Evolutionary conservation across 35 echinoderm and acorn worm genomes (phyloP), one percentile per base, ranked within the genome.

Genomic region (Amphiura filiformis): DNA sequence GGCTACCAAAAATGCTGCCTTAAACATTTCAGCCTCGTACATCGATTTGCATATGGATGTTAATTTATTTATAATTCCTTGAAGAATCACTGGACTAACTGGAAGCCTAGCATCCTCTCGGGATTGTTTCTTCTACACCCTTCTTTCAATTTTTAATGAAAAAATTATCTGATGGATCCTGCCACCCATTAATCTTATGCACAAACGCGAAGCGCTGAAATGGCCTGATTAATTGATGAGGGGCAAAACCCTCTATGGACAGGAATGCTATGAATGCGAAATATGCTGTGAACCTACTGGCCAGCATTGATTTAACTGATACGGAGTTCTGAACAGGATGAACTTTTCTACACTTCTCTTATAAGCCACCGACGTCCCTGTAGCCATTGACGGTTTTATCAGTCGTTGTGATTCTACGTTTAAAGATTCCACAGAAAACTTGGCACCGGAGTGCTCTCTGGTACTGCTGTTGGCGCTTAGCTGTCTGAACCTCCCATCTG

Each of bases 231-330:
- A 44, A 84, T 84, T 9, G 81, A 47, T 13, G 81, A 20, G 39
- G 78, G 11, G 86, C 75, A 39, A 79, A 80, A 12, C 37, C 26
- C 13, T 32, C 38, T 41, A 77, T 31, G 14, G 76, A 80, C 36
- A 88, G 30, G 32, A 28, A 82, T 44, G 78, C 39, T 47, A 89
- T 70, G 65, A 82, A 89, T 13, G n/a, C 78, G 77, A 32, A 5
- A 89, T 37, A 20, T 89, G 39, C 23, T 32, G 35, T 1, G 64
- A 37, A 28, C 14, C 1, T 15, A 28, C 13, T 1, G 44, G 9
- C 13, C 31, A 31, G 33, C 28, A 2, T 17, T 0, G 39, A 1
- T 20, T 1, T 49, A 56, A 32, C 15, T 26, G 13, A 7, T n/a
- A 17, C 34, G 36, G 31, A 35, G 36, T 36, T 5, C 17, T 12